Base-by-base conservation (phyloP, 2,888 invertebrate species). In the Vannuccia rotundouncinata region DNA sequence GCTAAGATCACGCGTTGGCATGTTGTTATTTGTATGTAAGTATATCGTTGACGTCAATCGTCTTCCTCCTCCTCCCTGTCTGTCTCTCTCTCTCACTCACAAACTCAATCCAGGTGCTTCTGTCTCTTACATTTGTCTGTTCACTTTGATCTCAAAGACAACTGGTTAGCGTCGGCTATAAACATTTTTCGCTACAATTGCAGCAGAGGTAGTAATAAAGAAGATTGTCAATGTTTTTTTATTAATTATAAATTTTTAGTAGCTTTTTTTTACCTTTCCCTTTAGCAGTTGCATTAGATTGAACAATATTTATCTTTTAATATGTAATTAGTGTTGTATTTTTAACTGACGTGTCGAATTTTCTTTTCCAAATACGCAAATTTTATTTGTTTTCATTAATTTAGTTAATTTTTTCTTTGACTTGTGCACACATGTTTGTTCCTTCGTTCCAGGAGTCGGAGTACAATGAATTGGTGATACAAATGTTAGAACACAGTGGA, bases 391-490 rank as follows among this genome's bases (percentile, higher is more conserved):
- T 45, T 45, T 45, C 45, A 10, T 45, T 45, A 17, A 10, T 45
- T 45, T 45, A 45, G 45, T 45, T 10, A 5, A 45, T 45, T 45
- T 10, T 10, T 45, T 45, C 5, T 45, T 45, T 45, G 45, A 45
- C 45, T 10, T 45, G 5, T 10, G 10, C 17, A 10, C 17, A 10
- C 13, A 66, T 2, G 2, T 66, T 22, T 13, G 10, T 66, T 2
- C 66, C 66, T 22, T 22, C 5, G 2, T 22, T 22, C 66, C 66
- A 78, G 78, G 78, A 78, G 1, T 78, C 28, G 13, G 78, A 78
- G 13, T 78, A 60, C 78, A 78, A 78, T 59, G 78, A 78, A 29
- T 60, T 27, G 27, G 59, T 30, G 13, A 78, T 78, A 27, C 78
- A 78, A 28, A 78, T 78, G 60, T 28, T 78, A 27, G 78, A 78